Conservation (phyloP, 1,140 invertebrate species). For the Neodiprion lecontei region DNA sequence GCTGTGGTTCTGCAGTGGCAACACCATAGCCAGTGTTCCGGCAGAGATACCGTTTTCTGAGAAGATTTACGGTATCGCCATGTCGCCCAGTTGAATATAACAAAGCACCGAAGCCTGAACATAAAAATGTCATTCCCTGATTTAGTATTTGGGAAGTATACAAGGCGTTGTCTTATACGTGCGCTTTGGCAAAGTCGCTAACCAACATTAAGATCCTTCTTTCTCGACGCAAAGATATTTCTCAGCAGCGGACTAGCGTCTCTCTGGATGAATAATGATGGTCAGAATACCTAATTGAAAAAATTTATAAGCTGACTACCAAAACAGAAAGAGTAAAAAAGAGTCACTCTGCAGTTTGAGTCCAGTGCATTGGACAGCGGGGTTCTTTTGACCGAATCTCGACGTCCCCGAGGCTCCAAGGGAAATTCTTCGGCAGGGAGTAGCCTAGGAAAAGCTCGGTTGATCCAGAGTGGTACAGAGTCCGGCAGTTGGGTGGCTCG, state of each 20-base stretch:
- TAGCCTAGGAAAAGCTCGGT: neutral
- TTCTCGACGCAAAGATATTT: too few relatives aligned
- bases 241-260: too few relatives aligned
- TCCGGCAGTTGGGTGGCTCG: neutral
- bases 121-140: neutral
- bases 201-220: too few relatives aligned
- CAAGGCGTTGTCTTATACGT: too few relatives aligned
- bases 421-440: neutral
- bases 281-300: too few relatives aligned
- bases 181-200: too few relatives aligned
- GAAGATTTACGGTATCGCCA: neutral
- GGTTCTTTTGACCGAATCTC: neutral
- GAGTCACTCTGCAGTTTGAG: too few relatives aligned
- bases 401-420: neutral
- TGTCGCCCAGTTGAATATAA: neutral
- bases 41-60: neutral
- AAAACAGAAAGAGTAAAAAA: too few relatives aligned
- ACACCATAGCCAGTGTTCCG: neutral
- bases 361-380: too few relatives aligned
- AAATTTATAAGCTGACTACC: too few relatives aligned
- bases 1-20: neutral
- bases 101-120: conserved; percentile 1
- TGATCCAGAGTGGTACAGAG: too few relatives aligned
- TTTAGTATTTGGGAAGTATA: neutral
- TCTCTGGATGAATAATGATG: too few relatives aligned